phyloP scores from a whole-genome alignment of 2,888 invertebrate genomes.

The Dione juno region DNA sequence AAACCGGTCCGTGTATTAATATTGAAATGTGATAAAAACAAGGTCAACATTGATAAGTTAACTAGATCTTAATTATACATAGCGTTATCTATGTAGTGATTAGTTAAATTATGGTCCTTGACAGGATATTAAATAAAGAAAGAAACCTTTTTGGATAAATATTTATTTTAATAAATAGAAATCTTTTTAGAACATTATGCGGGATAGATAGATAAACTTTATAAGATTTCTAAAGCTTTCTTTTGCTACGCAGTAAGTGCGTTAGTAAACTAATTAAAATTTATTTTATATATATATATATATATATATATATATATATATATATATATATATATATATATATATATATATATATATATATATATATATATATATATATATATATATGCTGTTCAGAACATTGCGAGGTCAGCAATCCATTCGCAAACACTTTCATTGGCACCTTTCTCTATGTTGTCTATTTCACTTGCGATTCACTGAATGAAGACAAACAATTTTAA shows the following conservation, averaged over 20 bases:
- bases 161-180: neutral
- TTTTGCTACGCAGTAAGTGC: no score
- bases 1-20: neutral
- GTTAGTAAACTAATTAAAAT: no score
- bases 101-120: constrained; percentile 2
- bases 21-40: constrained; percentile 35
- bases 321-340: no score
- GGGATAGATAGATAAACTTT: no score
- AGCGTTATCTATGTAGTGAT: neutral
- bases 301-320: no score
- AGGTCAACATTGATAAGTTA: constrained; percentile 33
- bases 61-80: constrained; percentile 16
- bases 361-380: neutral
- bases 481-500: constrained; percentile 5
- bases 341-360: no score
- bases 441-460: constrained; percentile 54
- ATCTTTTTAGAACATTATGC: neutral
- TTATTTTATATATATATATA: no score
- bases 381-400: constrained; percentile 23
- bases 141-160: neutral
- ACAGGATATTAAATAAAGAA: neutral
- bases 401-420: constrained; percentile 35
- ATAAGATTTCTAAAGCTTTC: no score
- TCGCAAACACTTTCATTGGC: constrained; percentile 53
- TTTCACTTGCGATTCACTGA: constrained; percentile 45